phyloP scores from a whole-genome alignment of 2,888 invertebrate genomes.

The Eubasilissa splendida region DNA sequence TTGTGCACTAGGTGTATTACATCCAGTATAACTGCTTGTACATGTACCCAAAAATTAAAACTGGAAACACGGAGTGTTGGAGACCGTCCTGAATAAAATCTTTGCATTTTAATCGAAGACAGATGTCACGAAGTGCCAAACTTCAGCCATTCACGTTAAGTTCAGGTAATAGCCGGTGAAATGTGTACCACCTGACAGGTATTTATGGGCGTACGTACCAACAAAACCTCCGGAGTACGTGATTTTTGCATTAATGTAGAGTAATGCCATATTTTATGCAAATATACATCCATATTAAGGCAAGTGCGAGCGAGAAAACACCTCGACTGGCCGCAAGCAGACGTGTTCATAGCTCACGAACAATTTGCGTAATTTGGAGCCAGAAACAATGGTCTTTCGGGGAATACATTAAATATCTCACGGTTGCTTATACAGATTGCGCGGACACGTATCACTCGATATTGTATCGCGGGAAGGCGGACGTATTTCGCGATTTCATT shows the following conservation, averaged over 20 bases:
- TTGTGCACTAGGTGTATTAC: no score
- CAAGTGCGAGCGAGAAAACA: not conserved
- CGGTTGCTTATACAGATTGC: not conserved
- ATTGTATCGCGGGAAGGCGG: no score
- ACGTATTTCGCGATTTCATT: no score
- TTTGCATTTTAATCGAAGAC: not conserved
- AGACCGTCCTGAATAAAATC: no score
- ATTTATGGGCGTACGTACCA: constrained; percentile 41
- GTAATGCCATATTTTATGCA: constrained; percentile 38
- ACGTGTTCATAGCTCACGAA: constrained; percentile 20
- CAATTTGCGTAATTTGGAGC: constrained; percentile 3
- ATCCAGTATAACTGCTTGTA: no score
- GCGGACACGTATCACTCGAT: no score
- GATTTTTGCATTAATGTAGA: constrained; percentile 48
- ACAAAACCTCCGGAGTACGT: constrained; percentile 40
- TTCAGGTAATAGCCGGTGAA: not conserved
- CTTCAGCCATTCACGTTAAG: not conserved
- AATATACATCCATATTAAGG: constrained; percentile 31
- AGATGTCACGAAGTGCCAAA: constrained; percentile 11
- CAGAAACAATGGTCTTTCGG: constrained; percentile 10
- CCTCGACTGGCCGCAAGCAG: not conserved
- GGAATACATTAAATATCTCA: not conserved
- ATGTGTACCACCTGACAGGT: constrained; percentile 22
- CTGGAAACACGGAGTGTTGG: no score
- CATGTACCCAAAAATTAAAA: no score